phyloP scores from a whole-genome alignment of 53 echinoderm and acorn worm genomes.

The Crossaster papposus region DNA sequence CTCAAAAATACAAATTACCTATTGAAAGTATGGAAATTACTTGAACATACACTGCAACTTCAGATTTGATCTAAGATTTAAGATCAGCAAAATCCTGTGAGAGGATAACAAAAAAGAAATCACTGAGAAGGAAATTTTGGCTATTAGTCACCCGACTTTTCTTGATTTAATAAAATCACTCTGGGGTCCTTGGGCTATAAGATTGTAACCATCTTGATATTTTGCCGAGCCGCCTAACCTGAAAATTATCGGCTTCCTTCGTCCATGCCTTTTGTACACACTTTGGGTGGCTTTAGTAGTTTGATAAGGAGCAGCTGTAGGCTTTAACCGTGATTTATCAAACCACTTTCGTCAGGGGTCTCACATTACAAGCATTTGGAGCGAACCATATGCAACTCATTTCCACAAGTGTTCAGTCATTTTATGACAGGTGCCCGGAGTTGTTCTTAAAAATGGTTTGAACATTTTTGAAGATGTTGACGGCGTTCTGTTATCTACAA shows the following conservation, averaged over 20 bases:
- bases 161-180: slow-evolving; percentile 35
- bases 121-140: background rate
- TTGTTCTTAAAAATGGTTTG: background rate
- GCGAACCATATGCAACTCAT: slow-evolving; percentile 16
- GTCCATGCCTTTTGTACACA: background rate
- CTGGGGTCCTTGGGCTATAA: slow-evolving; percentile 20
- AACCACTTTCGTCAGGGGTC: background rate
- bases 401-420: slow-evolving; percentile 36
- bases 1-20: too few relatives aligned
- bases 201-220: slow-evolving; percentile 38
- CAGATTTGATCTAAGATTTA: background rate
- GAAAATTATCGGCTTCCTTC: slow-evolving; percentile 46
- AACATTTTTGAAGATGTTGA: background rate
- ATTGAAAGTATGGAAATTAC: too few relatives aligned
- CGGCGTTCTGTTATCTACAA: background rate
- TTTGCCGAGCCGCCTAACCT: background rate
- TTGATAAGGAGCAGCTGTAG: slow-evolving; percentile 42
- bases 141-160: slow-evolving; percentile 32
- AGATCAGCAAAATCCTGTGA: slow-evolving; percentile 13
- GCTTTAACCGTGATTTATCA: slow-evolving; percentile 28
- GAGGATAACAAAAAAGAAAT: background rate
- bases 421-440: slow-evolving; percentile 2
- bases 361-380: slow-evolving; percentile 12
- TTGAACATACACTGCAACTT: too few relatives aligned
- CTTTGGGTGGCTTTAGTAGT: slow-evolving; percentile 9